A percentile compares a stretch with the other conserved stretches of the same genome.
Evolutionary conservation across 2,797 vertebrate species (phyloP).

Genomic region (Chelidonichthys spinosus): DNA sequence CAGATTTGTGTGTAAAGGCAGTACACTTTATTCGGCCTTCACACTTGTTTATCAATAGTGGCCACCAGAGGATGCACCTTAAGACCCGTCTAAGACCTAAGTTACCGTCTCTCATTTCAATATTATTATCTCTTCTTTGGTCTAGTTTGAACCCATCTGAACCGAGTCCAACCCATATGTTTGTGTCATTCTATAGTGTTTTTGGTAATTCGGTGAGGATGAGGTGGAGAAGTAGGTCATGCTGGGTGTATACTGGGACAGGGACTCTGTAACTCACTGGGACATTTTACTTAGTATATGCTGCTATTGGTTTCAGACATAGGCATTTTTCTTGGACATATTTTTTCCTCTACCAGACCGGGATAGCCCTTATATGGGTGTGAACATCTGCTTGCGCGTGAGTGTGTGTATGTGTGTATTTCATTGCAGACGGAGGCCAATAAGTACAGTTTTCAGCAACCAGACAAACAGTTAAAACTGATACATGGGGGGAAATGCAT

Average conservation of each 20-base stretch:
- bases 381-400: conserved; percentile 43
- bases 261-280: conserved; percentile 73
- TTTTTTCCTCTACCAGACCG: conserved; percentile 45
- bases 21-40: conserved; percentile 44
- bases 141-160: conserved; percentile 46
- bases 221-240: conserved; percentile 44
- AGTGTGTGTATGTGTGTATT: conserved; percentile 24
- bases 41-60: conserved; percentile 32
- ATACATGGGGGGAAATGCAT: conserved; percentile 21
- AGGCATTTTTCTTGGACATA: conserved; percentile 54
- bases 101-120: conserved; percentile 69
- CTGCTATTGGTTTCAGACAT: conserved; percentile 82
- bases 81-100: conserved; percentile 78
- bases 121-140: conserved; percentile 52
- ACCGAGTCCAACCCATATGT: conserved; percentile 49
- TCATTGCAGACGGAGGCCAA: conserved; percentile 53
- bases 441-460: conserved; percentile 55
- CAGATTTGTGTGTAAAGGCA: conserved; percentile 70
- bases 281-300: conserved; percentile 73
- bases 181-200: conserved; percentile 59
- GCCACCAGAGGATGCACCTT: conserved; percentile 80
- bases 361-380: conserved; percentile 44
- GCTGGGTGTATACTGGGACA: conserved; percentile 56
- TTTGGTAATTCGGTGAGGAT: conserved; percentile 52
- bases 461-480: conserved; percentile 59